phyloP scores from a whole-genome alignment of 1,140 invertebrate species.

The Drosophila quadrilineata region DNA sequence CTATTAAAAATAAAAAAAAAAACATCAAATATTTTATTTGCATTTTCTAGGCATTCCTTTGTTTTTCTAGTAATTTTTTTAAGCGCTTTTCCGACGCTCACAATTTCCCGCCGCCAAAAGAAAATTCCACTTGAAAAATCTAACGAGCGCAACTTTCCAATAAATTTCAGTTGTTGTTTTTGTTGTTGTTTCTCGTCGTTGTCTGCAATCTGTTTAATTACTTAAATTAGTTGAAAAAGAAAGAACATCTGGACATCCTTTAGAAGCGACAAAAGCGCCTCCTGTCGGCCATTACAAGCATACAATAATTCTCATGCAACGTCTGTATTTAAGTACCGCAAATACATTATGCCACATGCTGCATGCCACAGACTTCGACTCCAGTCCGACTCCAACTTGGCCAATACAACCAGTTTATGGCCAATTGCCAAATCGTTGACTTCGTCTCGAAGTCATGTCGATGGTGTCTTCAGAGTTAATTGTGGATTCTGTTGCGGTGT shows the following conservation, averaged over 20 bases:
- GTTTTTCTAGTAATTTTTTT: too few species aligned
- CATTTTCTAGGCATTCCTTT: too few species aligned
- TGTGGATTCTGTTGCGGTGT: slow-evolving; percentile 13
- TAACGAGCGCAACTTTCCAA: slow-evolving; percentile 12
- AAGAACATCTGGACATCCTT: slow-evolving; percentile 9
- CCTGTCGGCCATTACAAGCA: too few species aligned
- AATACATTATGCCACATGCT: too few species aligned
- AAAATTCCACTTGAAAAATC: background rate
- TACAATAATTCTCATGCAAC: background rate
- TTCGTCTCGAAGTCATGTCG: background rate
- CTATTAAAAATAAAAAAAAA: too few species aligned
- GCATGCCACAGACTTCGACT: too few species aligned
- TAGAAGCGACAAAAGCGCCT: slow-evolving; percentile 1
- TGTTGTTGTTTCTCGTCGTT: too few species aligned
- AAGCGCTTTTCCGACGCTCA: too few species aligned
- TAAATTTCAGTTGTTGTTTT: too few species aligned
- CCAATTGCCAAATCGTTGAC: slow-evolving; percentile 25
- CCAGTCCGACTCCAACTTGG: too few species aligned
- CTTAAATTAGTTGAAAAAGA: slow-evolving; percentile 23
- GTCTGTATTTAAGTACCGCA: slow-evolving; percentile 26
- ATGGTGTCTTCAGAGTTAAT: slow-evolving; percentile 20
- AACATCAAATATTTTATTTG: too few species aligned
- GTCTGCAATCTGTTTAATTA: slow-evolving; percentile 20
- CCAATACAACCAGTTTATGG: slow-evolving; percentile 29
- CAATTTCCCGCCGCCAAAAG: too few species aligned